Evolutionary conservation across 2,797 vertebrate genomes (phyloP), one percentile per base, ranked within the genome.

Genomic region (Oryzias sinensis): DNA sequence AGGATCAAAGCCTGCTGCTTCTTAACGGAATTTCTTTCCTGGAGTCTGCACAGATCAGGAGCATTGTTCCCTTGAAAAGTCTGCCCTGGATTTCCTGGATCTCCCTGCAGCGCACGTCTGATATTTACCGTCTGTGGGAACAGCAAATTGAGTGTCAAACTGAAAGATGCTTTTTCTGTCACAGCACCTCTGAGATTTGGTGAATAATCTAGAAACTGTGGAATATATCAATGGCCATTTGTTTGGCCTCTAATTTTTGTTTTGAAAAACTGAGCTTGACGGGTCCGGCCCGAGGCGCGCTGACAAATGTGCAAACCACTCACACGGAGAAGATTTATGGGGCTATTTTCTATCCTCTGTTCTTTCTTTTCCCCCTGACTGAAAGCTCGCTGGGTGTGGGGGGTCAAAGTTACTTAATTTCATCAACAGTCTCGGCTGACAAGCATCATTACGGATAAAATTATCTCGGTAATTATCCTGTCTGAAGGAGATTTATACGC

Each of bases 361-460:
- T 56, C 68, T 67, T 45, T 18, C 54, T 62, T 70, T 48, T 62
- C 60, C 48, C 71, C 70, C 59, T 52, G 69, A 74, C 73, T 74
- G 77, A 85, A 80, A 88, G 81, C 79, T 83, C 33, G 18, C 62
- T 76, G 81, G 67, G 72, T 74, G 54, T 43, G 24, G 55, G 52
- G 59, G 53, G 72, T 84, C 62, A 65, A 59, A 54, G 71, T 84
- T 87, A 79, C 87, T 81, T 88, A 91, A 89, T 91, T 90, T 90
- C 84, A 87, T 85, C 88, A 89, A 77, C 85, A 54, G 74, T 74
- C 67, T 74, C 89, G 90, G 91, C 82, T 91, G 91, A 91, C 90
- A 89, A 87, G 88, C 80, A 90, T 91, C 90, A 84, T 91, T 91
- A 92, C 57, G 85, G 88, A 88, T 90, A 90, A 91, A 91, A 91